phyloP scores from a whole-genome alignment of 2,113 vertebrate genomes.

The Holacanthus passer region DNA sequence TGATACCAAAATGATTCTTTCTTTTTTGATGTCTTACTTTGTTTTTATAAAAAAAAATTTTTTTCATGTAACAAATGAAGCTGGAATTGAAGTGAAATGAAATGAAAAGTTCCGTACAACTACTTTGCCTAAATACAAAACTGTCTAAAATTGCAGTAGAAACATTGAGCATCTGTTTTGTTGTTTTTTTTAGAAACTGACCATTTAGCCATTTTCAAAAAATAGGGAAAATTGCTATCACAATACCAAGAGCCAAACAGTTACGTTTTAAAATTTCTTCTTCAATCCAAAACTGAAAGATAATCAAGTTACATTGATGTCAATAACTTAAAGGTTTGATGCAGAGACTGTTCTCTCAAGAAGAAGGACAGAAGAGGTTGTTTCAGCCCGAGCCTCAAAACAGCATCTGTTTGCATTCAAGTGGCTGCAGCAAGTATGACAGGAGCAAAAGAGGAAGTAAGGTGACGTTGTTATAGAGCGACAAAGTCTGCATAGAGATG shows the following conservation, averaged over 20 bases:
- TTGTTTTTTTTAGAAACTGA: too few relatives aligned
- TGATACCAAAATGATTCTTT: not conserved
- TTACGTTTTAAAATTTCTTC: not conserved
- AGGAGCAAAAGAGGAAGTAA: not conserved
- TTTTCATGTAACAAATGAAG: too few relatives aligned
- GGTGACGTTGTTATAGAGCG: not conserved
- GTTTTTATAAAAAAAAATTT: too few relatives aligned
- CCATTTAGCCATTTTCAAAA: too few relatives aligned
- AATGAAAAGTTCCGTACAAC: too few relatives aligned
- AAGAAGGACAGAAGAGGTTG: too few relatives aligned
- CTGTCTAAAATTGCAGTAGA: not conserved
- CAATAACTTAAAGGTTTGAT: not conserved
- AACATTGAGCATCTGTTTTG: too few relatives aligned
- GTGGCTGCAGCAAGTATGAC: not conserved
- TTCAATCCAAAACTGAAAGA: not conserved
- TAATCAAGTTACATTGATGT: not conserved
- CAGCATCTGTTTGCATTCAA: too few relatives aligned
- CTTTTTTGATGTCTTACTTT: too few relatives aligned
- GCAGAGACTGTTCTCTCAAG: too few relatives aligned
- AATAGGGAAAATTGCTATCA: not conserved
- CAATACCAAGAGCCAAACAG: not conserved
- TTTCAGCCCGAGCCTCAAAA: not conserved
- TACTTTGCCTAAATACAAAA: not conserved
- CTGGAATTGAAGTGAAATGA: too few relatives aligned
- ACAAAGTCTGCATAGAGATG: not conserved